Conservation (phyloP, 2,113 vertebrate species). For the Sclerurus mexicanus region DNA sequence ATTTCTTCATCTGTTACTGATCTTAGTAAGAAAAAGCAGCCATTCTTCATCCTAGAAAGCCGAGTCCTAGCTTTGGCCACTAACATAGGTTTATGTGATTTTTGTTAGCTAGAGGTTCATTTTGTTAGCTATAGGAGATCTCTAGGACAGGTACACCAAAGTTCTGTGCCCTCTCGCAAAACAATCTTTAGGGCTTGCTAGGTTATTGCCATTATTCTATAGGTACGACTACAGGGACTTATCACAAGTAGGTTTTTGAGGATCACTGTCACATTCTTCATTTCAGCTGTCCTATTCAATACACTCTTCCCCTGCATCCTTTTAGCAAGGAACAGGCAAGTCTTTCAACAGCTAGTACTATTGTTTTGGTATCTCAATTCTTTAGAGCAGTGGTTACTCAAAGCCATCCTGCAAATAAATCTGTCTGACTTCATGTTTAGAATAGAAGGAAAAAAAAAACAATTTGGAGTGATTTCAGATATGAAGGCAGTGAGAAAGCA, state of each 20-base stretch:
- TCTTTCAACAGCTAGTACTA: background rate
- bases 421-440: background rate
- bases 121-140: background rate
- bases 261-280: background rate
- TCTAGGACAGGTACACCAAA: background rate
- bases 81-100: background rate
- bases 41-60: background rate
- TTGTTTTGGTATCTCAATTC: background rate
- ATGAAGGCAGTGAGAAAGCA: background rate
- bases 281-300: background rate
- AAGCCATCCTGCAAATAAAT: background rate
- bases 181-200: background rate
- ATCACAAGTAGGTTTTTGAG: background rate
- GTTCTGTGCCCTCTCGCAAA: background rate
- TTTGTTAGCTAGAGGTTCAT: background rate
- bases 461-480: background rate
- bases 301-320: fast-evolving
- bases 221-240: background rate
- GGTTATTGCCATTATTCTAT: background rate
- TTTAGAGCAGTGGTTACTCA: background rate
- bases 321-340: background rate
- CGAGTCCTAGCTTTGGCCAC: background rate
- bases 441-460: background rate
- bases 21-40: background rate
- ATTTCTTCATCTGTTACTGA: conserved; percentile 47